Base-by-base conservation (phyloP, 2,888 invertebrate genomes). In the Chouioia cunea region DNA sequence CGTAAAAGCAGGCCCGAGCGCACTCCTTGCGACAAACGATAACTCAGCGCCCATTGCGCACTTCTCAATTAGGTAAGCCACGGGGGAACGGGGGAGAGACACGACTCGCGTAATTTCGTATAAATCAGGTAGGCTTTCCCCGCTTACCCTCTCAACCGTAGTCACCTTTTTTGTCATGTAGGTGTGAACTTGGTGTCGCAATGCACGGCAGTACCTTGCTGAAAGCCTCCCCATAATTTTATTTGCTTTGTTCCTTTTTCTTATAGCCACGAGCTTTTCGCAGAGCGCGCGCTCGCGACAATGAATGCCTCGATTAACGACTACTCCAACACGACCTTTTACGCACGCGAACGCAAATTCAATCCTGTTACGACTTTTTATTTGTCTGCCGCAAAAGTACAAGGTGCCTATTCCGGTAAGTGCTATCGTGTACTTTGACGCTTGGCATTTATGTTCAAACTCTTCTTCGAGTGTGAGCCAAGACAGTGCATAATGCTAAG, bases 61-160 rank as follows among this genome's bases (percentile, higher is more conserved):
- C 81, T 82, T 81, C 82, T 83, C 82, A 83, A 84, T 83, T 83
- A 83, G 82, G 82, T 81, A 82, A 80, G 56, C 78, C 77, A 73
- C 73, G 76, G n/a, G n/a, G n/a, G n/a, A n/a, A 10, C 6, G 10
- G 6, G 36, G 36, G 36, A n/a, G n/a, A n/a, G 36, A 36, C 75
- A 71, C 73, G 74, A 74, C 68, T 78, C 79, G 81, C 81, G 80
- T 79, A 77, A 81, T 83, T 82, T 81, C 80, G 76, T 80, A 83
- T 83, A 83, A 82, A 83, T 83, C 82, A 83, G 79, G 10, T 36
- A n/a, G 58, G 75, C 76, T 79, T 77, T 75, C 50, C 50, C 16
- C 16, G 50, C 50, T 50, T 50, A 14, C 4, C 16, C 16, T 50
- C n/a, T 83, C 82, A 83, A 79, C n/a, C n/a, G n/a, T 57, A 75